These are phyloP conservation scores for Onthophagus taurus DNA, from an alignment of 1,140 invertebrate species.

Conservation along the genomic window DNA sequence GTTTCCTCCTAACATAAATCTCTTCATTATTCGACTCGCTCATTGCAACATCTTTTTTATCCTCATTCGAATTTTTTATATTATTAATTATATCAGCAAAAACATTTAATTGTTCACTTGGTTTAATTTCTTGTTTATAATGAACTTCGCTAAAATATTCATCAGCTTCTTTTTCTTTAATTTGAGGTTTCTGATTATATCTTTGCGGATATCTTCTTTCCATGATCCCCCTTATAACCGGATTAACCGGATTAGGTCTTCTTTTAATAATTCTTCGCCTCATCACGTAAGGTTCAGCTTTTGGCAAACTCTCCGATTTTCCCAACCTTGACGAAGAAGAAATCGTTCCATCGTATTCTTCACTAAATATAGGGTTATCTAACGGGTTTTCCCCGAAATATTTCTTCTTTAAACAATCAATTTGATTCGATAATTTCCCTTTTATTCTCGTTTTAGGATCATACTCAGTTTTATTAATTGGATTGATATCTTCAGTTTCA, in stretches of 20 bases:
- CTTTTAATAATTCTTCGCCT: slow-evolving; percentile 1
- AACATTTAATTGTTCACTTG: slow-evolving; percentile 34
- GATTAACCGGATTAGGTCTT: neutral
- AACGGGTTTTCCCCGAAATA: slow-evolving; percentile 64
- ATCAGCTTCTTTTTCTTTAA: neutral
- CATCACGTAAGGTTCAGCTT: slow-evolving; percentile 11
- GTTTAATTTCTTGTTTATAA: slow-evolving; percentile 36
- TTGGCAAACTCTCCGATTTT: slow-evolving; percentile 2
- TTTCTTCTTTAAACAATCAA: slow-evolving; percentile 63
- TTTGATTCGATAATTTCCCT: slow-evolving; percentile 53
- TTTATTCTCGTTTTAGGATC: slow-evolving; percentile 33
- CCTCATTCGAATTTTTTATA: slow-evolving; percentile 21
- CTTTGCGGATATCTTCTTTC: neutral
- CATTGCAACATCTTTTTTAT: neutral
- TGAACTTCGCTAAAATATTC: slow-evolving; percentile 29
- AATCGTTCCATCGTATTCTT: slow-evolving; percentile 32
- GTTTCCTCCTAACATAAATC: neutral
- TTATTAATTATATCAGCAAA: slow-evolving; percentile 36
- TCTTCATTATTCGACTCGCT: neutral
- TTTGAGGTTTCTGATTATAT: slow-evolving; percentile 3
- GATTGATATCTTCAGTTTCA: slow-evolving; percentile 29
- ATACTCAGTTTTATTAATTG: neutral
- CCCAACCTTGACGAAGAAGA: neutral
- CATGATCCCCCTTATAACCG: too few species aligned
- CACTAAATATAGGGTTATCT: slow-evolving; percentile 63